Percentiles rank a stretch among this genome's conserved stretches.
Conservation (phyloP, 2,888 invertebrate species). For the Herminia tarsipennalis region DNA sequence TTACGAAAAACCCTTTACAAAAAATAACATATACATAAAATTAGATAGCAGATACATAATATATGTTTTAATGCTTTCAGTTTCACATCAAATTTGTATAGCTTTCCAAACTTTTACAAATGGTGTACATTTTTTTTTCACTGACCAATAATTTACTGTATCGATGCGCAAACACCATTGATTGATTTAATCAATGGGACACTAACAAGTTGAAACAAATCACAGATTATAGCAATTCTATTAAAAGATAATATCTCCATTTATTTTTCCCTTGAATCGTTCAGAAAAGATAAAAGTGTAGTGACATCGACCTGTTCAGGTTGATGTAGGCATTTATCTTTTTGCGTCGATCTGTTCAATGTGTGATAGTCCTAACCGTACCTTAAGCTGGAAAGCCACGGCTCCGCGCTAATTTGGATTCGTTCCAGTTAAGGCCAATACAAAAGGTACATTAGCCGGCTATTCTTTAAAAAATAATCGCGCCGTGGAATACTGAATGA, state of each 20-base stretch:
- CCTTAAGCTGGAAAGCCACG: constrained; percentile 33
- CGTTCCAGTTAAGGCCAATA: constrained; percentile 41
- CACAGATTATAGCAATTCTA: background rate
- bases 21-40: too few species aligned
- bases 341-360: constrained; percentile 4
- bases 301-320: background rate
- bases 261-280: background rate
- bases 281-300: background rate
- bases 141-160: too few species aligned
- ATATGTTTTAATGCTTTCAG: too few species aligned
- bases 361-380: constrained; percentile 18
- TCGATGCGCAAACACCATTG: too few species aligned
- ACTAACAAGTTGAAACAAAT: background rate
- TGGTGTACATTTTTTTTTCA: too few species aligned
- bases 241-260: background rate
- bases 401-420: constrained; percentile 42
- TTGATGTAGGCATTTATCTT: background rate
- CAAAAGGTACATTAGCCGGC: constrained; percentile 13
- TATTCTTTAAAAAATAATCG: constrained; percentile 16
- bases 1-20: too few species aligned
- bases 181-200: background rate
- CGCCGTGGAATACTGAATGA: constrained; percentile 2
- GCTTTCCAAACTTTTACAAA: too few species aligned
- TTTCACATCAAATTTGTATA: too few species aligned
- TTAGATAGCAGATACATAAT: too few species aligned